These are phyloP conservation scores for Piprites chloris DNA, from an alignment of 2,113 vertebrate genomes.

Conservation along the genomic window DNA sequence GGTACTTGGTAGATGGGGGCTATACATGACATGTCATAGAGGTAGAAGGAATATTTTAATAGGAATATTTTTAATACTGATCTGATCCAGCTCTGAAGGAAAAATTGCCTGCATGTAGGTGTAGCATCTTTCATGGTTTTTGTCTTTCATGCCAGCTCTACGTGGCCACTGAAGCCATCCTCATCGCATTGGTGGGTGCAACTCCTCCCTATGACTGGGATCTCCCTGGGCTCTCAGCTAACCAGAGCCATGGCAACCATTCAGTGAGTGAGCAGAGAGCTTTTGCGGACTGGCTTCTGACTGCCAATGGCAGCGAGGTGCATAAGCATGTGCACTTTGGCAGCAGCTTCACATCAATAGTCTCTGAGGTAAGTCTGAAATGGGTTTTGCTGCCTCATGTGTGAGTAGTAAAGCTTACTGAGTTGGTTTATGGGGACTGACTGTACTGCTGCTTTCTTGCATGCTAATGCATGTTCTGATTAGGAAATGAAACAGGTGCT, in stretches of 20 bases:
- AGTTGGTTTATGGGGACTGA: neutral
- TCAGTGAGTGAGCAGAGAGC: slow-evolving; percentile 15
- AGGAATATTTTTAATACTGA: neutral
- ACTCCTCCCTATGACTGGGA: slow-evolving; percentile 77
- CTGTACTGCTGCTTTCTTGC: neutral
- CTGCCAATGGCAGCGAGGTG: slow-evolving; percentile 71
- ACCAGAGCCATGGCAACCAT: slow-evolving; percentile 66
- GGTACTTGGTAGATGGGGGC: neutral
- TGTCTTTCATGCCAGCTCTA: slow-evolving; percentile 72
- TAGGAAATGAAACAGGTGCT: neutral
- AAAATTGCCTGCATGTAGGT: neutral
- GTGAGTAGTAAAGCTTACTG: neutral
- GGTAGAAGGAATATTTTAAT: neutral
- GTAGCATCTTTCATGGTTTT: neutral
- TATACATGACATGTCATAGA: neutral
- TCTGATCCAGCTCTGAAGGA: neutral
- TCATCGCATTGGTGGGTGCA: slow-evolving; percentile 74
- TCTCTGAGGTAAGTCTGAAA: slow-evolving; percentile 74
- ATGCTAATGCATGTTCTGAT: neutral
- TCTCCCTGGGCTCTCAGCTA: slow-evolving; percentile 59
- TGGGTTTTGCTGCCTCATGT: rapidly evolving
- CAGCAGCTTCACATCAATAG: slow-evolving; percentile 78
- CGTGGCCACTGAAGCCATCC: slow-evolving; percentile 77
- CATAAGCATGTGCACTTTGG: slow-evolving; percentile 69
- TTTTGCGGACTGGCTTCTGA: slow-evolving; percentile 74